These are phyloP conservation scores for Dendrolimus pini DNA, from an alignment of 2,888 invertebrate species.

Conservation along the genomic window DNA sequence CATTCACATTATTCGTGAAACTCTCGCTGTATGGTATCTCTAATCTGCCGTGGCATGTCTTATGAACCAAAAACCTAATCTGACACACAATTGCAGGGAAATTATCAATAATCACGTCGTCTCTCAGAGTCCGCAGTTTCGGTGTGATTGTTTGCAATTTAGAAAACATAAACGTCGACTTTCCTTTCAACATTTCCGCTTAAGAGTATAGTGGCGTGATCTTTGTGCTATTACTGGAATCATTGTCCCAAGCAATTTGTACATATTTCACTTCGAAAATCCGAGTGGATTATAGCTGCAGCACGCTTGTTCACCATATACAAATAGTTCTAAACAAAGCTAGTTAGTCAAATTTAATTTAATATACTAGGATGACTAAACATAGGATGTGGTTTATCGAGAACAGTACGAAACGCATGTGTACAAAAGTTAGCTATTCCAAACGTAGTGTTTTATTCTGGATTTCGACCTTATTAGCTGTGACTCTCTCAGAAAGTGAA, in stretches of 20 bases:
- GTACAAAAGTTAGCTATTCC: too few relatives aligned
- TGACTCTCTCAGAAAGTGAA: too few relatives aligned
- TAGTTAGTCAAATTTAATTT: too few relatives aligned
- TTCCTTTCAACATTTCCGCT: not conserved
- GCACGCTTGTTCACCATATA: too few relatives aligned
- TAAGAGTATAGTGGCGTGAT: not conserved
- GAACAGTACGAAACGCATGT: too few relatives aligned
- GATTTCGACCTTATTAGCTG: too few relatives aligned
- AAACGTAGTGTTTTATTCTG: too few relatives aligned
- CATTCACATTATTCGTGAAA: not conserved
- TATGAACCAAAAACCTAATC: constrained; percentile 17
- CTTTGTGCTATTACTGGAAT: not conserved
- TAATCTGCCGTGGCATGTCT: constrained; percentile 5
- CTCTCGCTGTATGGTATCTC: not conserved
- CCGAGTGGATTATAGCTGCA: too few relatives aligned
- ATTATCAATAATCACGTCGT: constrained; percentile 1
- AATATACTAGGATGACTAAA: too few relatives aligned
- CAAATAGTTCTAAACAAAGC: too few relatives aligned
- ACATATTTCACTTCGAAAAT: not conserved
- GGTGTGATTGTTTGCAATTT: not conserved
- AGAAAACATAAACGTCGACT: not conserved
- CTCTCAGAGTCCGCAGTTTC: not conserved
- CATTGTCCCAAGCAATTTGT: not conserved
- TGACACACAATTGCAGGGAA: constrained; percentile 6
- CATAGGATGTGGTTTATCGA: too few relatives aligned